A percentile compares a stretch with the other conserved stretches of the same genome.
Evolutionary conservation across 2,797 vertebrate species (phyloP).

Genomic region (Myiothlypis chrysogaster): DNA sequence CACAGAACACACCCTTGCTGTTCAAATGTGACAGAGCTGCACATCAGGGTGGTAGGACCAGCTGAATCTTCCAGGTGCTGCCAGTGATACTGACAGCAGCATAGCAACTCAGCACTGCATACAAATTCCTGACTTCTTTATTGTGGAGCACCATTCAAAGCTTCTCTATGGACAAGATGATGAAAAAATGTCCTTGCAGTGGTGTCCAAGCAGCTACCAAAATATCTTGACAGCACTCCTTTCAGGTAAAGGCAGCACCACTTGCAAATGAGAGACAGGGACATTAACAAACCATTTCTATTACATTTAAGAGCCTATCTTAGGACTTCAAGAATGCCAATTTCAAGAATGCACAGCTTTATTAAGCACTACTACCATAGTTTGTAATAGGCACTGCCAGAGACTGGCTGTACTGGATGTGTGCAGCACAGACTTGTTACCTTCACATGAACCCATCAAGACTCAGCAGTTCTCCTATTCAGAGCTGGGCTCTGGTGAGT

Average conservation of each 20-base stretch:
- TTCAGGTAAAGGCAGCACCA: not conserved
- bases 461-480: not conserved
- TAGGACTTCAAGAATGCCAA: not conserved
- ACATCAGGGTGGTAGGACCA: not conserved
- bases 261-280: not conserved
- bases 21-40: not conserved
- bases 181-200: not conserved
- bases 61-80: not conserved
- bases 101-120: not conserved
- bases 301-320: not conserved
- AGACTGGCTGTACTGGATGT: not conserved
- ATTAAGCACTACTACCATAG: not conserved
- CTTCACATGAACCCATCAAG: not conserved
- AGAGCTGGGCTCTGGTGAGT: not conserved
- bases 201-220: not conserved
- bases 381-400: not conserved
- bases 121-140: not conserved
- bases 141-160: not conserved
- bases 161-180: not conserved
- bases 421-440: not conserved
- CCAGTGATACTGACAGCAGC: not conserved
- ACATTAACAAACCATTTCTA: not conserved
- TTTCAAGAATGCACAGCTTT: not conserved
- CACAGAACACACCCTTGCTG: not conserved
- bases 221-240: not conserved